Evolutionary conservation across 2,113 vertebrate species (phyloP).

Genomic region (Mungos mungo): DNA sequence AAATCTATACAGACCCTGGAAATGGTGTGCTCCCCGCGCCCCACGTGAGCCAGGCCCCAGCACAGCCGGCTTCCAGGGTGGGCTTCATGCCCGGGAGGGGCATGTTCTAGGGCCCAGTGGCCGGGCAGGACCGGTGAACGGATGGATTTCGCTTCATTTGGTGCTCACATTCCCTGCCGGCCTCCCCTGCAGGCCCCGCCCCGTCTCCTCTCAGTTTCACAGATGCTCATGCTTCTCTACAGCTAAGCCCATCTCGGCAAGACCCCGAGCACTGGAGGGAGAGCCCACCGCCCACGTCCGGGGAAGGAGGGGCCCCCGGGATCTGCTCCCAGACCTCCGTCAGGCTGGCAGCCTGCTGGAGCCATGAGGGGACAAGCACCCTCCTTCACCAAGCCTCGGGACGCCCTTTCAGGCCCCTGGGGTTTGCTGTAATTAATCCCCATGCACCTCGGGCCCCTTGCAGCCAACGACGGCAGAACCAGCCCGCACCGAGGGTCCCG

Average conservation of each 20-base stretch:
- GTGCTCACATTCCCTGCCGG: too few species aligned
- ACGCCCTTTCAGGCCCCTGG: background rate
- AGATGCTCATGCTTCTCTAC: background rate
- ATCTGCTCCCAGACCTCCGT: background rate
- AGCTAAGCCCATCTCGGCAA: background rate
- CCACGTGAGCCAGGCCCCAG: too few species aligned
- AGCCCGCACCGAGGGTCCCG: background rate
- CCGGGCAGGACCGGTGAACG: background rate
- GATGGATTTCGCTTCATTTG: background rate
- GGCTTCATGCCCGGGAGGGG: background rate
- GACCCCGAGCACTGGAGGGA: background rate
- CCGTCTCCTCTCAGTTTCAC: background rate
- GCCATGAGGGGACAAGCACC: background rate
- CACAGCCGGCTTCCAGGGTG: rapidly evolving
- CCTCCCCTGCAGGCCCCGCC: background rate
- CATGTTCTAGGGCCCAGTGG: background rate
- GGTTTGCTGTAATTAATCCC: background rate
- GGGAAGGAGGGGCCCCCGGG: background rate
- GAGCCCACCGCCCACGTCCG: rapidly evolving
- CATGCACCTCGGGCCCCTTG: too few species aligned
- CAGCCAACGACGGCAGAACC: background rate
- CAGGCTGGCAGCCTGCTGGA: rapidly evolving
- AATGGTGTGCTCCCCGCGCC: rapidly evolving
- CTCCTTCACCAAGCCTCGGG: background rate
- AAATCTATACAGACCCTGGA: background rate